These are phyloP conservation scores for Pao palembangensis DNA, from an alignment of 2,113 vertebrate genomes.

Conservation along the genomic window DNA sequence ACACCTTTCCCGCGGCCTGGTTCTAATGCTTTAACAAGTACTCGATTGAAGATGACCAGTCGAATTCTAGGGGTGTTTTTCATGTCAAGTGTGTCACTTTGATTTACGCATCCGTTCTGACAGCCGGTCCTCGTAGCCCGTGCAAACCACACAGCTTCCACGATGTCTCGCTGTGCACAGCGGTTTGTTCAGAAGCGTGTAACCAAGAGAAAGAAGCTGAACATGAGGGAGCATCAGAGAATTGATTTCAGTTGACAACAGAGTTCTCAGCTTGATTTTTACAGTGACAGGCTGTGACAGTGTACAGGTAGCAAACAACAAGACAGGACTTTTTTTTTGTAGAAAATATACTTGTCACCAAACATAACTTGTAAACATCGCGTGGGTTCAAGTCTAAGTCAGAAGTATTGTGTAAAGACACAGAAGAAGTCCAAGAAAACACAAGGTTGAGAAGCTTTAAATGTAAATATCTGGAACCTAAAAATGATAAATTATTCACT, in stretches of 20 bases:
- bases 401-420: not conserved
- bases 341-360: constrained; percentile 22
- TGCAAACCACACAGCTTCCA: constrained; percentile 41
- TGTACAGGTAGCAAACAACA: constrained; percentile 36
- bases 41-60: constrained; percentile 25
- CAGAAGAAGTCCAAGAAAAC: not conserved
- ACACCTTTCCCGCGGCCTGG: constrained; percentile 14
- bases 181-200: constrained; percentile 50
- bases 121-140: constrained; percentile 31
- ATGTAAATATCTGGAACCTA: too few relatives aligned
- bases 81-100: constrained; percentile 40
- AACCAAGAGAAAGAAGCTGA: constrained; percentile 37
- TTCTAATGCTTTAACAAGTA: constrained; percentile 31
- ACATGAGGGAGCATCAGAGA: constrained; percentile 52
- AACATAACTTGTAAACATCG: constrained; percentile 12
- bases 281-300: constrained; percentile 55
- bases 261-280: constrained; percentile 48
- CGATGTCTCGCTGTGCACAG: constrained; percentile 49
- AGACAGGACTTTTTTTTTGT: constrained; percentile 32
- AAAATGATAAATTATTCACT: too few relatives aligned
- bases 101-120: constrained; percentile 46
- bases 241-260: constrained; percentile 67
- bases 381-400: not conserved
- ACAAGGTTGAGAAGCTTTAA: not conserved
- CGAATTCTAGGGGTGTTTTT: constrained; percentile 18